phyloP scores from a whole-genome alignment of 2,888 invertebrate species.

The Athalia cordata region DNA sequence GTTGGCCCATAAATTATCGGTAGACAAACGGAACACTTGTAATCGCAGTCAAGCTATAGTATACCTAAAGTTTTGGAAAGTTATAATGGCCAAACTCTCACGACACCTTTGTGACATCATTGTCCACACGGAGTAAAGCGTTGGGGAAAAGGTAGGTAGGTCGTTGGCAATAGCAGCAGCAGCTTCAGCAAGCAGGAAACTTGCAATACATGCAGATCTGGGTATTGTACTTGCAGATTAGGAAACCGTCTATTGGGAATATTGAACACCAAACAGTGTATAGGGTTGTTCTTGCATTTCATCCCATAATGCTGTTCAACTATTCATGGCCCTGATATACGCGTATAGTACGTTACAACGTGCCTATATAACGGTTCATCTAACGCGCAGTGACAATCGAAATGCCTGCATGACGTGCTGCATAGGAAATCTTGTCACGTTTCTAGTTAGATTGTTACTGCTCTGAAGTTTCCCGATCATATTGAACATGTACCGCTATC shows the following conservation, averaged over 20 bases:
- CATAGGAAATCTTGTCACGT: too few species aligned
- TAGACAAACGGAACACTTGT: slow-evolving; percentile 42
- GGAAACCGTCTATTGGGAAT: slow-evolving; percentile 52
- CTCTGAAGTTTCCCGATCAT: too few species aligned
- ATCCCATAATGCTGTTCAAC: slow-evolving; percentile 14
- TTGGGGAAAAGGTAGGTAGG: too few species aligned
- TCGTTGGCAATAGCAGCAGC: not conserved
- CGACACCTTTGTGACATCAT: slow-evolving; percentile 42
- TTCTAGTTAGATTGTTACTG: too few species aligned
- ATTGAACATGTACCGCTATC: too few species aligned
- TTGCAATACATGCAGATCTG: slow-evolving; percentile 43
- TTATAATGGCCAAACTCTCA: slow-evolving; percentile 39
- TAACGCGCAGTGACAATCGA: not conserved
- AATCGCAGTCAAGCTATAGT: slow-evolving; percentile 19
- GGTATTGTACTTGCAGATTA: slow-evolving; percentile 57
- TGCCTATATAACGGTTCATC: not conserved
- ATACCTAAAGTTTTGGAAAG: slow-evolving; percentile 17
- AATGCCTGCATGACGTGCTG: not conserved
- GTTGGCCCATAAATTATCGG: slow-evolving; percentile 41
- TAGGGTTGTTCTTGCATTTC: not conserved
- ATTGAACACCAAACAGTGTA: slow-evolving; percentile 42
- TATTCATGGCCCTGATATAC: slow-evolving; percentile 38
- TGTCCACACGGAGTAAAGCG: slow-evolving; percentile 15
- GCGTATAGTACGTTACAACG: not conserved
- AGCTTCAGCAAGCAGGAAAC: slow-evolving; percentile 20